Evolutionary conservation across 2,797 vertebrate species (phyloP).

Genomic region (Bradypus variegatus): DNA sequence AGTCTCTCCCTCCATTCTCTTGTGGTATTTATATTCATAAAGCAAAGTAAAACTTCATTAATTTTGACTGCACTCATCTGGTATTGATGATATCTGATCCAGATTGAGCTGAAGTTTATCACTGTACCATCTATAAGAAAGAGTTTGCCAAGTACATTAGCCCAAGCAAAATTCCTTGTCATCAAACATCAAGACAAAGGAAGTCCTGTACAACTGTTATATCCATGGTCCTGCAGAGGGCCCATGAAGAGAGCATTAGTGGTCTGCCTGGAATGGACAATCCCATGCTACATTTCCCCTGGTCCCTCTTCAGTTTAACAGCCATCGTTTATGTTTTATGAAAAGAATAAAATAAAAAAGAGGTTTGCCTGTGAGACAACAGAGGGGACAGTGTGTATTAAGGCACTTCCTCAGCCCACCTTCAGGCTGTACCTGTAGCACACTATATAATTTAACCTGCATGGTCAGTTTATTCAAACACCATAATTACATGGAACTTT

Average conservation of each 20-base stretch:
- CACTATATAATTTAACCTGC: too few relatives aligned
- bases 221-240: not conserved
- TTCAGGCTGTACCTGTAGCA: too few relatives aligned
- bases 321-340: not conserved
- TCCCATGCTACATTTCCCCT: not conserved
- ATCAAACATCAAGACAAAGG: not conserved
- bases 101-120: not conserved
- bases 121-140: not conserved
- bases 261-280: not conserved
- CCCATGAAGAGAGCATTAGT: not conserved
- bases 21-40: not conserved
- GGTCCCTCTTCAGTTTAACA: too few relatives aligned
- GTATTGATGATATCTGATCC: not conserved
- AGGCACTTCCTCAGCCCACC: not conserved
- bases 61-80: not conserved
- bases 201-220: rapidly evolving
- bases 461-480: too few relatives aligned
- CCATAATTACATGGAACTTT: too few relatives aligned
- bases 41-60: not conserved
- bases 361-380: not conserved
- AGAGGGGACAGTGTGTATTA: not conserved
- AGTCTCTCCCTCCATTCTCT: not conserved
- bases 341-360: not conserved
- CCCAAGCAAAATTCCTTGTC: not conserved
- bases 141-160: not conserved